These are phyloP conservation scores for Zoroaster sp. DNA, from an alignment of 53 echinoderm and acorn worm species.

Conservation along the genomic window DNA sequence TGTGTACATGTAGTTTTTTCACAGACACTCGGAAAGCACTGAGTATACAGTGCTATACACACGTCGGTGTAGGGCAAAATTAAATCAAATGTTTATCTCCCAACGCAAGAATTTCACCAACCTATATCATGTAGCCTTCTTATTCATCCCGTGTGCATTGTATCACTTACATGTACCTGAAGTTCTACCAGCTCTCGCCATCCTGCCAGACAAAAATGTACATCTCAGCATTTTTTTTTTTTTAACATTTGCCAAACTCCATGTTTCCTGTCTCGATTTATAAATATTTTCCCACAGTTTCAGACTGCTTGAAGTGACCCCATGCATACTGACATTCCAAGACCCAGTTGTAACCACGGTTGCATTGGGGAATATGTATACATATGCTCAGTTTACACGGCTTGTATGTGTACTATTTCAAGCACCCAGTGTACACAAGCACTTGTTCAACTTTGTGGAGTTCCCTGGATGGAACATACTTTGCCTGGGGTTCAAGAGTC, in stretches of 20 bases:
- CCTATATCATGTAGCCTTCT: no score
- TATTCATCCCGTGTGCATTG: no score
- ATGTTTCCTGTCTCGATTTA: constrained; percentile 26
- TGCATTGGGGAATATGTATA: background rate
- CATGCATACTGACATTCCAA: constrained; percentile 26
- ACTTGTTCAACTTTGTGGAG: background rate
- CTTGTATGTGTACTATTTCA: background rate
- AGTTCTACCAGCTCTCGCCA: background rate
- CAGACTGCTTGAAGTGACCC: constrained; percentile 44
- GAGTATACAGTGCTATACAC: no score
- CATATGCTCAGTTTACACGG: background rate
- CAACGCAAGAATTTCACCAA: no score
- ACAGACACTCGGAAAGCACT: no score
- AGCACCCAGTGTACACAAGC: background rate
- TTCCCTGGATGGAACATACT: no score
- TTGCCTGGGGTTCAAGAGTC: background rate
- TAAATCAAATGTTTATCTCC: no score
- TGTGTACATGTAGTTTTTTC: no score
- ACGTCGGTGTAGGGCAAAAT: no score
- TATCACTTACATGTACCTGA: background rate
- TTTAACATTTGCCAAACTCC: background rate
- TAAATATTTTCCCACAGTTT: constrained; percentile 46
- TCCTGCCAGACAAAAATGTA: constrained; percentile 26
- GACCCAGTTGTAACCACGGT: constrained; percentile 2
- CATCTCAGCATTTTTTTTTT: constrained; percentile 35